A percentile compares a stretch with the other conserved stretches of the same genome.
phyloP scores from a whole-genome alignment of 2,113 vertebrate species.

The Pungitius pungitius region DNA sequence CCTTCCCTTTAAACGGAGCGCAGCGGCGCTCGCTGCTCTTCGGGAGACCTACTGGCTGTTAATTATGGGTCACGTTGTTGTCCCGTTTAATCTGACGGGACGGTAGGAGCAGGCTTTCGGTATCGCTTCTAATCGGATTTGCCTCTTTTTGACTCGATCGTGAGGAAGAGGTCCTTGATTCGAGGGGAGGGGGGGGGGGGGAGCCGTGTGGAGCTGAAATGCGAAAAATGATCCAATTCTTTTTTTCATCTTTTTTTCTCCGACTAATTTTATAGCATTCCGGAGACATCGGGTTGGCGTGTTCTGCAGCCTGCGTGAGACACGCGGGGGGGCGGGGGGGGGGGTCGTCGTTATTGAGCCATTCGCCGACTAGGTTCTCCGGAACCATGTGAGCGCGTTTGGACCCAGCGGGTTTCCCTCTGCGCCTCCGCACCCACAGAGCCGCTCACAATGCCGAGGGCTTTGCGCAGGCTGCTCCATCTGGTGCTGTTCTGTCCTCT shows the following conservation, averaged over 20 bases:
- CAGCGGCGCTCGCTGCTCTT: constrained; percentile 24
- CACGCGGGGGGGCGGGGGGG: too few species aligned
- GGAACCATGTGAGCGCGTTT: constrained; percentile 63
- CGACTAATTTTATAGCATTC: not conserved
- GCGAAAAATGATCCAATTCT: constrained; percentile 28
- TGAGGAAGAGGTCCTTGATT: not conserved
- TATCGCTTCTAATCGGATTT: not conserved
- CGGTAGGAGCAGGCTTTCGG: not conserved
- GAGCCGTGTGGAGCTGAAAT: constrained; percentile 10
- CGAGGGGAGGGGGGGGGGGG: not conserved
- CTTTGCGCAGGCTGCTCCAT: constrained; percentile 87
- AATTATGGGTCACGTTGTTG: not conserved
- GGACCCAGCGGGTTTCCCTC: constrained; percentile 31
- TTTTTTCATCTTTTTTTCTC: not conserved
- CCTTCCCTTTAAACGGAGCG: constrained; percentile 59
- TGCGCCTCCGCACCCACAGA: constrained; percentile 43
- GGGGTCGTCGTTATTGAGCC: too few species aligned
- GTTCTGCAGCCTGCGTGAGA: too few species aligned
- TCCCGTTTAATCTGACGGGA: not conserved
- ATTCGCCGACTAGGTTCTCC: not conserved
- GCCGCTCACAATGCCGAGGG: constrained; percentile 83
- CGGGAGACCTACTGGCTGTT: not conserved
- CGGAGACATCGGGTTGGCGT: not conserved
- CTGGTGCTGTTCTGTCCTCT: constrained; percentile 90
- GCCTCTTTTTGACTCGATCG: not conserved